Conservation (phyloP, 1,140 invertebrate species). For the Oryctes rhinoceros region DNA sequence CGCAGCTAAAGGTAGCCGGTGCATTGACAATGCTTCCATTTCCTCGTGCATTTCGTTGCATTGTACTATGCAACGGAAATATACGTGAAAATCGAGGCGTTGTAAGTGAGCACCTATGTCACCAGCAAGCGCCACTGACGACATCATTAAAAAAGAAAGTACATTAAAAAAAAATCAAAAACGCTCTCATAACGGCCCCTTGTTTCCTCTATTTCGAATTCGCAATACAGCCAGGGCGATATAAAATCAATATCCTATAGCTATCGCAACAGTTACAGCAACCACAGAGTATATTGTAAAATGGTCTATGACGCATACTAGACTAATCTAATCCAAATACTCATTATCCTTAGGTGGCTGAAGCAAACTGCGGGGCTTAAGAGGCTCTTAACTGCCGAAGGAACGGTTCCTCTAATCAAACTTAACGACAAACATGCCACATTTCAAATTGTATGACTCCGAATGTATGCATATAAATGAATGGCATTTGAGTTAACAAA, state of each 20-base stretch:
- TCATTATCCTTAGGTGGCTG: slow-evolving; percentile 22
- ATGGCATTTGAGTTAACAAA: not conserved
- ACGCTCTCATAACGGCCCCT: no score
- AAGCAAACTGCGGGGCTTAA: slow-evolving; percentile 3
- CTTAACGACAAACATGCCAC: slow-evolving; percentile 36
- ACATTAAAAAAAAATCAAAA: no score
- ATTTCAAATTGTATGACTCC: slow-evolving; percentile 1
- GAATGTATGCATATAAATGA: not conserved
- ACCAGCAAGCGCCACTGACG: no score
- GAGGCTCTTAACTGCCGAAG: slow-evolving; percentile 11
- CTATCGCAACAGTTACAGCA: slow-evolving; percentile 15
- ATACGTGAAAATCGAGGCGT: no score
- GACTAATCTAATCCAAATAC: slow-evolving; percentile 36
- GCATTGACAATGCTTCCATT: no score
- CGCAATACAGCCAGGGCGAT: no score
- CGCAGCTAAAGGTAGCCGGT: no score
- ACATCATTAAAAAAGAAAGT: no score
- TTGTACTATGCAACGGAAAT: no score
- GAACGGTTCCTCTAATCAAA: slow-evolving; percentile 4
- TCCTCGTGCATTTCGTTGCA: no score
- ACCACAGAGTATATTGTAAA: slow-evolving; percentile 28
- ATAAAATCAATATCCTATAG: slow-evolving; percentile 20
- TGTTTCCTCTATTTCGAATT: no score
- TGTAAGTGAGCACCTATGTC: no score
- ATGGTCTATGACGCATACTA: slow-evolving; percentile 1